These are phyloP conservation scores for Eupithecia centaureata DNA, from an alignment of 2,888 invertebrate species.

Conservation along the genomic window DNA sequence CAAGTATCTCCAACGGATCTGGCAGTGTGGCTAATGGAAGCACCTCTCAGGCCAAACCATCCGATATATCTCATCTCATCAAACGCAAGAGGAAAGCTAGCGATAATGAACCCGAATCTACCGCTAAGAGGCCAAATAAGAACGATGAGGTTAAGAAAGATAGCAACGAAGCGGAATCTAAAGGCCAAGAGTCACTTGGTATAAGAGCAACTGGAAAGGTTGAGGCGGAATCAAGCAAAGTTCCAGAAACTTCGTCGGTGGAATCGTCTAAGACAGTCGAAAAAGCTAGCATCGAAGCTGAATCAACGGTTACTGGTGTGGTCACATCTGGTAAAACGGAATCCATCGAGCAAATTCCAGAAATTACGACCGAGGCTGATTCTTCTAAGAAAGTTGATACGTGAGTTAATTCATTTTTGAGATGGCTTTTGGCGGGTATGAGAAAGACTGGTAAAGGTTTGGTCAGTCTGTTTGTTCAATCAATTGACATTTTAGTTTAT, in stretches of 20 bases:
- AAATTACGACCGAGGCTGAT: constrained; percentile 18
- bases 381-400: constrained; percentile 28
- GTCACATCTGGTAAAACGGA: constrained; percentile 6
- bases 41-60: constrained; percentile 81
- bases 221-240: constrained; percentile 5
- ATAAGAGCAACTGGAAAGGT: background rate
- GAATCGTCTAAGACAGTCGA: constrained; percentile 24
- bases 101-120: constrained; percentile 82
- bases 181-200: background rate
- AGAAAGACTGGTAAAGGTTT: constrained; percentile 11
- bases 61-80: constrained; percentile 92
- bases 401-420: constrained; percentile 4
- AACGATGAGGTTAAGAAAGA: constrained; percentile 41
- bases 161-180: constrained; percentile 7
- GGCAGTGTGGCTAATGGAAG: constrained; percentile 68
- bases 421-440: constrained; percentile 12
- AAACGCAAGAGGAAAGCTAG: constrained; percentile 89
- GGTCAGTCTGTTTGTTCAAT: background rate
- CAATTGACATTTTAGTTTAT: background rate
- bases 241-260: constrained; percentile 7
- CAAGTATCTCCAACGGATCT: constrained; percentile 86
- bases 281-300: background rate
- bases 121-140: constrained; percentile 84
- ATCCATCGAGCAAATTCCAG: background rate
- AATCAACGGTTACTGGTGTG: background rate